phyloP scores from a whole-genome alignment of 2,888 invertebrate species.

The Pharmacophagus antenor region DNA sequence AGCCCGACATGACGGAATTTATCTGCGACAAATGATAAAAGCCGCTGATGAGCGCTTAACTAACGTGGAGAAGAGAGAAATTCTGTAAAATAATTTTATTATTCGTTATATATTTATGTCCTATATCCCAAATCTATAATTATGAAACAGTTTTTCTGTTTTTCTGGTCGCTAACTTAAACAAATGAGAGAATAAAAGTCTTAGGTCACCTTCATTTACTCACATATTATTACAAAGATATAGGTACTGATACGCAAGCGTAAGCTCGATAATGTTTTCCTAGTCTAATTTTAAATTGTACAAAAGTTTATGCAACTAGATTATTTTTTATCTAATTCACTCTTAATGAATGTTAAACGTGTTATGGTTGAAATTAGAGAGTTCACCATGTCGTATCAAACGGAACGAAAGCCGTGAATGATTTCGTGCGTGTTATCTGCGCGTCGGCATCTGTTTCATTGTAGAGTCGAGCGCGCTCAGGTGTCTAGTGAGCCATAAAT shows the following conservation, averaged over 20 bases:
- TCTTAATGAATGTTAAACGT: slow-evolving; percentile 5
- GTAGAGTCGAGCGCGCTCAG: slow-evolving; percentile 8
- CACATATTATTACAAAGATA: too few species aligned
- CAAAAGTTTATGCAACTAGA: neutral
- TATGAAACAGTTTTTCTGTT: too few species aligned
- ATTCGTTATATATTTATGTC: too few species aligned
- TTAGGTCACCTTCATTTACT: too few species aligned
- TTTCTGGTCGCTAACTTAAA: too few species aligned
- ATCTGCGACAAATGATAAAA: slow-evolving; percentile 2
- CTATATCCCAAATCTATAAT: too few species aligned
- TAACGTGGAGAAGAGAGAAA: neutral
- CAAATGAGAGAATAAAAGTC: too few species aligned
- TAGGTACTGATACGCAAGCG: too few species aligned
- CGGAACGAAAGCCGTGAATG: slow-evolving; percentile 16
- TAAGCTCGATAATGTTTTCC: neutral
- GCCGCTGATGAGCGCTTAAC: neutral
- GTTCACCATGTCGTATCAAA: slow-evolving; percentile 24
- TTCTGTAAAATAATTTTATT: too few species aligned
- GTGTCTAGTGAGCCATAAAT: slow-evolving; percentile 22
- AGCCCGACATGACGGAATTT: slow-evolving; percentile 15
- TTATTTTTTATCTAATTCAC: neutral
- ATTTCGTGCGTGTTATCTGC: slow-evolving; percentile 21
- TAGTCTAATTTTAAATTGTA: neutral
- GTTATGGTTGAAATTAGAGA: slow-evolving; percentile 20
- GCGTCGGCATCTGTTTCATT: slow-evolving; percentile 26